Percentiles rank a stretch among this genome's conserved stretches.
These are phyloP conservation scores for Mactromeris polynyma DNA, from an alignment of 2,888 invertebrate genomes.

Conservation along the genomic window DNA sequence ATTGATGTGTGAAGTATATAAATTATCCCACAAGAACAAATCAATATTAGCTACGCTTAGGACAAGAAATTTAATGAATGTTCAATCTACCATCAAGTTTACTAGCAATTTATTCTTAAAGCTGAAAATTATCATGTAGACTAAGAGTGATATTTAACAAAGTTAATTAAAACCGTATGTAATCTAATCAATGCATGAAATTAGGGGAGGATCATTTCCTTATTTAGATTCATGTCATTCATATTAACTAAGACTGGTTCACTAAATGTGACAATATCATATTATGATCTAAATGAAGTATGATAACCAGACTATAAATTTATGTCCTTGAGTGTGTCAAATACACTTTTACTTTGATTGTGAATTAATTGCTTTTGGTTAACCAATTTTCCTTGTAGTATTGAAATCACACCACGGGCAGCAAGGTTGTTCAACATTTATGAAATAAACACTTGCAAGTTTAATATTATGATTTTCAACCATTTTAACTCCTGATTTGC, in stretches of 20 bases:
- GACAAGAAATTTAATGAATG: neutral
- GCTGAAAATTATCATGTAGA: neutral
- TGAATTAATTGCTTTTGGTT: neutral
- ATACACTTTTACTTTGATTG: neutral
- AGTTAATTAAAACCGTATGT: neutral
- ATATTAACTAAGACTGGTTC: neutral
- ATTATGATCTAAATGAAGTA: neutral
- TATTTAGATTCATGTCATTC: neutral
- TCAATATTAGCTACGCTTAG: neutral
- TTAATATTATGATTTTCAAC: neutral
- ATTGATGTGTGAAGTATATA: neutral
- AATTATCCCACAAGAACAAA: neutral
- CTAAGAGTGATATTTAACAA: neutral
- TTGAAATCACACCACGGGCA: neutral
- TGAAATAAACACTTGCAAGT: neutral
- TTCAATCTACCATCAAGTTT: neutral
- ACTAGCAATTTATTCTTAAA: neutral
- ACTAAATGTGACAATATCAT: neutral
- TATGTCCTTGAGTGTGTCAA: neutral
- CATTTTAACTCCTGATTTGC: no score
- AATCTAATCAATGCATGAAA: neutral
- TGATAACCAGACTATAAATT: neutral
- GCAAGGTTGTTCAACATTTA: neutral
- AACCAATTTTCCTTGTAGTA: neutral
- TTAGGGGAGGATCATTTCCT: neutral